These are phyloP conservation scores for Python bivittatus DNA, from an alignment of 2,113 vertebrate genomes.

Conservation along the genomic window DNA sequence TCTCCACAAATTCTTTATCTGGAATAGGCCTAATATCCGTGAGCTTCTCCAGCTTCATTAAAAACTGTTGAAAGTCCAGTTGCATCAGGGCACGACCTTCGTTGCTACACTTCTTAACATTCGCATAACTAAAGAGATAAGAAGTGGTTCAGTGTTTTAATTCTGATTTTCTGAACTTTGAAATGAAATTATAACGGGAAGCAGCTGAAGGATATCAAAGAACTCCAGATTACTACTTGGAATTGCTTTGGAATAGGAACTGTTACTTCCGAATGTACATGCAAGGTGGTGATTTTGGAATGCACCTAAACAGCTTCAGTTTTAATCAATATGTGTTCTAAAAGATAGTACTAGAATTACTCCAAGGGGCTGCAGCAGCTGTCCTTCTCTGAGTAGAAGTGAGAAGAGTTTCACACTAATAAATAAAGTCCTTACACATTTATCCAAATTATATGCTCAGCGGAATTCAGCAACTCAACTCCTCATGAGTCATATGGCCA, in stretches of 20 bases:
- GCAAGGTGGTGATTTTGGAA: not conserved
- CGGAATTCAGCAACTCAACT: not conserved
- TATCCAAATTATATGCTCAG: not conserved
- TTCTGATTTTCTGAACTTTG: not conserved
- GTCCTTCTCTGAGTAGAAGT: not conserved
- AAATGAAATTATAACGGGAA: not conserved
- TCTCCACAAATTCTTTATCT: slow-evolving; percentile 98
- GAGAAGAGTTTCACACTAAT: not conserved
- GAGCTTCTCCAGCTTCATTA: slow-evolving; percentile 97
- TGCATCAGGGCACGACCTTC: slow-evolving; percentile 98
- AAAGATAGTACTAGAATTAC: not conserved
- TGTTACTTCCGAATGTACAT: not conserved
- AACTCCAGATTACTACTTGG: not conserved
- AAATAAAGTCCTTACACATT: not conserved
- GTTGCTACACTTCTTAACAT: slow-evolving; percentile 98
- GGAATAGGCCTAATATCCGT: slow-evolving; percentile 97
- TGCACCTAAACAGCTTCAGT: not conserved
- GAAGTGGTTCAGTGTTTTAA: not conserved
- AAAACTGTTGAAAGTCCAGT: slow-evolving; percentile 97
- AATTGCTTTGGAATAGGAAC: not conserved
- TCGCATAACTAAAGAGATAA: slow-evolving; percentile 83
- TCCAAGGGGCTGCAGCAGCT: not conserved
- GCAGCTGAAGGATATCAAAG: not conserved
- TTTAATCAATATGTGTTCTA: not conserved
- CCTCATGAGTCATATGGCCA: not conserved